phyloP scores from a whole-genome alignment of 2,888 invertebrate genomes.

The Adelphocoris suturalis region DNA sequence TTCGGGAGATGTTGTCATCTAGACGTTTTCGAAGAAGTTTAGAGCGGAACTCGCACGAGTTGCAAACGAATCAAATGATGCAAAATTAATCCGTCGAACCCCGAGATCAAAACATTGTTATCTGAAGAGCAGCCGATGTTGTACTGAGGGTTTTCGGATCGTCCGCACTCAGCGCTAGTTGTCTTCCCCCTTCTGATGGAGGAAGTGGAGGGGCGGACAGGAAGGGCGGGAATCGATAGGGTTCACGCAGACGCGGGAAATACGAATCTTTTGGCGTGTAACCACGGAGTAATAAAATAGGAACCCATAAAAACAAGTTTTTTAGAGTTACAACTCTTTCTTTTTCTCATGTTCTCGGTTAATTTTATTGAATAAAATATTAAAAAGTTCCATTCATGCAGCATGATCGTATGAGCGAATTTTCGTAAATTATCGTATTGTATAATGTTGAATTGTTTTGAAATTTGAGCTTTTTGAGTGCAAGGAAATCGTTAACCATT shows the following conservation, averaged over 20 bases:
- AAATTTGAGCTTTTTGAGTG: too few relatives aligned
- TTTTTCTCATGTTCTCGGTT: too few relatives aligned
- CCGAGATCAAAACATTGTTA: conserved; percentile 26
- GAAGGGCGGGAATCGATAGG: conserved; percentile 11
- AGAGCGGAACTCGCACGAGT: background rate
- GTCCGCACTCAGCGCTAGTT: background rate
- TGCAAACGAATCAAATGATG: background rate
- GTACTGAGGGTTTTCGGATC: background rate
- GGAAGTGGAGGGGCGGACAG: background rate
- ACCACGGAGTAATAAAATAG: too few relatives aligned
- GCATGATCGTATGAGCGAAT: too few relatives aligned
- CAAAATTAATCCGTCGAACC: background rate
- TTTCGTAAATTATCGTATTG: too few relatives aligned
- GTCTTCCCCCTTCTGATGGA: background rate
- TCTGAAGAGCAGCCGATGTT: conserved; percentile 16
- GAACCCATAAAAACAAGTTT: too few relatives aligned
- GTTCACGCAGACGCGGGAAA: background rate
- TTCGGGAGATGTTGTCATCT: background rate
- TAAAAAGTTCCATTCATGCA: too few relatives aligned
- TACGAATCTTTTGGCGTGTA: background rate
- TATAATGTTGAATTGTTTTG: too few relatives aligned
- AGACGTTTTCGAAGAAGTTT: background rate
- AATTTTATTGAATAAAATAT: too few relatives aligned
- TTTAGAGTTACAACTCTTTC: too few relatives aligned
- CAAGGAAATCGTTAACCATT: too few relatives aligned